Evolutionary conservation across 2,113 vertebrate genomes (phyloP).

Genomic region (Bubalus kerabau): DNA sequence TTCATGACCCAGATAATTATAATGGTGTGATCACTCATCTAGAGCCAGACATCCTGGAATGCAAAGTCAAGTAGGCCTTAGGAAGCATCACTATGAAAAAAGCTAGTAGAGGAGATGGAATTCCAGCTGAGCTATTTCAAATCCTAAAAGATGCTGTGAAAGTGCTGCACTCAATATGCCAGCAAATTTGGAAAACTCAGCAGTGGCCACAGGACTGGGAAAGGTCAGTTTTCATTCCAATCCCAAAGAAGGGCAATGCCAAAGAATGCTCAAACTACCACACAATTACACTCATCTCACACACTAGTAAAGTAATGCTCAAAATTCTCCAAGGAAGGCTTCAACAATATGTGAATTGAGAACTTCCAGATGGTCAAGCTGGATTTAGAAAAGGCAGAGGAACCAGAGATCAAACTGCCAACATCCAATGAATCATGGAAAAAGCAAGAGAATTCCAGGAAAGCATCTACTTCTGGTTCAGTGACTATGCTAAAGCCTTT

Average conservation of each 20-base stretch:
- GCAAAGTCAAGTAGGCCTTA: neutral
- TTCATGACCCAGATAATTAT: neutral
- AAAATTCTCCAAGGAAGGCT: neutral
- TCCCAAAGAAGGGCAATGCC: neutral
- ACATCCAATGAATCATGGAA: neutral
- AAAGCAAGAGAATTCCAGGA: neutral
- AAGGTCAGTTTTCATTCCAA: neutral
- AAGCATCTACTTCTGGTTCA: neutral
- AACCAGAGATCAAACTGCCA: neutral
- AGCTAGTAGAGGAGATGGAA: neutral
- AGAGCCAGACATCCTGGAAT: neutral
- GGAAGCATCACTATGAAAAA: neutral
- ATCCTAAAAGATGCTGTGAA: neutral
- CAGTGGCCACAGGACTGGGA: neutral
- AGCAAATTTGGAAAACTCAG: neutral
- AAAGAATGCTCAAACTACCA: neutral
- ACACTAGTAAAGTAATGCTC: neutral
- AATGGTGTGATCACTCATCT: neutral
- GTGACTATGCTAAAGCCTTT: neutral
- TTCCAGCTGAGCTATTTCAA: neutral
- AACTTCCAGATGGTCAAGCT: neutral
- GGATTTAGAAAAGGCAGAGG: neutral
- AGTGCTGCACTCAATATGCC: neutral
- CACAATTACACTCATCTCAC: neutral
- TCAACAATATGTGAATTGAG: neutral